Evolutionary conservation across 2,888 invertebrate genomes (phyloP).

Genomic region (Acronicta alni): DNA sequence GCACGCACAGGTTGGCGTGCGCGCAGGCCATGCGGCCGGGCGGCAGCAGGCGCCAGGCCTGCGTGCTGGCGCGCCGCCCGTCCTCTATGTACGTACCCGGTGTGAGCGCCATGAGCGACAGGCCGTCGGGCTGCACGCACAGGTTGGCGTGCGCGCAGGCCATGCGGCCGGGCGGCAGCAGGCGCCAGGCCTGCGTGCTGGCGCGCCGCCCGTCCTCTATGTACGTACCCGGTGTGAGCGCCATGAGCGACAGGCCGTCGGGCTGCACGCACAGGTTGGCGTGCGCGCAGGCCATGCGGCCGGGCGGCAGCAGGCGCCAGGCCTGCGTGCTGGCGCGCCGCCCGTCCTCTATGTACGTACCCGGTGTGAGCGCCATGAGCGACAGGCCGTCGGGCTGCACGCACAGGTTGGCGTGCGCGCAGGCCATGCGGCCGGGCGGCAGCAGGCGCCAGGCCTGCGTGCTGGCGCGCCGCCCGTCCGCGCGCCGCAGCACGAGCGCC

Average conservation of each 20-base stretch:
- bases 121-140: no score
- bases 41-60: no score
- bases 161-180: constrained; percentile 93
- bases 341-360: constrained; percentile 93
- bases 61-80: no score
- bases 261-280: constrained; percentile 95
- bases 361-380: constrained; percentile 88
- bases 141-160: no score
- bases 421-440: constrained; percentile 95
- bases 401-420: constrained; percentile 96
- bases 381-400: constrained; percentile 89
- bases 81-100: no score
- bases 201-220: constrained; percentile 72
- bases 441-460: constrained; percentile 95
- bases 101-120: no score
- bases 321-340: constrained; percentile 96
- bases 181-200: constrained; percentile 93
- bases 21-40: no score
- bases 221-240: constrained; percentile 78
- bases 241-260: constrained; percentile 86
- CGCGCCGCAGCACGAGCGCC: constrained; percentile 94
- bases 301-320: constrained; percentile 92
- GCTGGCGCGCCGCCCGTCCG: constrained; percentile 94
- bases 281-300: constrained; percentile 95
- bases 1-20: no score